Evolutionary conservation across 1,140 invertebrate species (phyloP).

Genomic region (Popillia japonica): DNA sequence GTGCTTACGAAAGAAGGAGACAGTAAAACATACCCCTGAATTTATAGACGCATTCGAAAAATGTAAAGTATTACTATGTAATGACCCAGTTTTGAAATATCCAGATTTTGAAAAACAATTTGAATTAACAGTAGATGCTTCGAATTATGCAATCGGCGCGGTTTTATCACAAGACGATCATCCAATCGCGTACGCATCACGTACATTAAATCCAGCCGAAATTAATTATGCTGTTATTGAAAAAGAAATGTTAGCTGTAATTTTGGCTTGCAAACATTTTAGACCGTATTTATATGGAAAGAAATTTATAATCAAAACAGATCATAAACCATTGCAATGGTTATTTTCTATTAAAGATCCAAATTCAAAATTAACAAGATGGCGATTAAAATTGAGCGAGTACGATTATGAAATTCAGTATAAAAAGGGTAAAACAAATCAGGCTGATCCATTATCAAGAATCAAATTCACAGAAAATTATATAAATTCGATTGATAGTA

Average conservation of each 20-base stretch:
- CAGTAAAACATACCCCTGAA: conserved; percentile 7
- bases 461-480: neutral
- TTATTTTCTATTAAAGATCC: conserved; percentile 61
- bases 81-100: conserved; percentile 19
- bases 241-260: too few species aligned
- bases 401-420: conserved; percentile 56
- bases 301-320: conserved; percentile 54
- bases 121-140: too few species aligned
- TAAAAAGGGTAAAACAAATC: conserved; percentile 41
- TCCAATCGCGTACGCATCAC: too few species aligned
- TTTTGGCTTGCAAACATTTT: too few species aligned
- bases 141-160: too few species aligned
- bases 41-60: conserved; percentile 35
- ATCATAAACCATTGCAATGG: conserved; percentile 63
- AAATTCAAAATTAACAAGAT: conserved; percentile 50
- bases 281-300: conserved; percentile 57
- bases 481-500: neutral
- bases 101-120: conserved; percentile 40
- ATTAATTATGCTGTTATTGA: too few species aligned
- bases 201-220: too few species aligned
- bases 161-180: too few species aligned
- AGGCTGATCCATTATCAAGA: conserved; percentile 35
- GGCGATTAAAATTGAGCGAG: conserved; percentile 55
- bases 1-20: conserved; percentile 35
- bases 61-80: conserved; percentile 39